phyloP scores from a whole-genome alignment of 1,140 invertebrate species.

The Nasonia longicornis region DNA sequence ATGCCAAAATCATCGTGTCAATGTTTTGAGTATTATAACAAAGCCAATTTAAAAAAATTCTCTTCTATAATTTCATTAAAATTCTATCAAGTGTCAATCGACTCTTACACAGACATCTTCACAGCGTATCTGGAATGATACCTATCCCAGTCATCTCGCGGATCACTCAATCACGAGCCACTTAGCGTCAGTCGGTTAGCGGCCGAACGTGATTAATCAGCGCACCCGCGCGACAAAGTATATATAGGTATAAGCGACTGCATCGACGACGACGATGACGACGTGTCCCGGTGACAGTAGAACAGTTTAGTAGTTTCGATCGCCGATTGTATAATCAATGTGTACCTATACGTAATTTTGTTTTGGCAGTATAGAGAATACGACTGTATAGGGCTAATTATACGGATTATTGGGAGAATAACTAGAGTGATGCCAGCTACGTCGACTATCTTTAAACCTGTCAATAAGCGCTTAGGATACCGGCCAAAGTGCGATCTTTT shows the following conservation, averaged over 20 bases:
- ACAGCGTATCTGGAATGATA: too few species aligned
- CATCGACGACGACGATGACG: not conserved
- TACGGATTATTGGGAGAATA: not conserved
- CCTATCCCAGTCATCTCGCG: not conserved
- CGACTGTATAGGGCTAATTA: not conserved
- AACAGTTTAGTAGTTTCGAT: not conserved
- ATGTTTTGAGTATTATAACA: too few species aligned
- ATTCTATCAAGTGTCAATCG: too few species aligned
- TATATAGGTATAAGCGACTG: not conserved
- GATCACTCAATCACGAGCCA: not conserved
- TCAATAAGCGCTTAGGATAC: conserved; percentile 15
- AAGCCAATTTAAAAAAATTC: too few species aligned
- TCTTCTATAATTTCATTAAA: too few species aligned
- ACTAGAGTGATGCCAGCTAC: not conserved
- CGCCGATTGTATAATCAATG: not conserved
- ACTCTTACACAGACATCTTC: too few species aligned
- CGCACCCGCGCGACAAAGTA: not conserved
- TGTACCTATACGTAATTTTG: too few species aligned
- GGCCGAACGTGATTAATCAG: not conserved
- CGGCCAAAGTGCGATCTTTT: not conserved
- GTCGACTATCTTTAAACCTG: conserved; percentile 25
- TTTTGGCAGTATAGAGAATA: too few species aligned
- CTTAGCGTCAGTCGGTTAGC: not conserved
- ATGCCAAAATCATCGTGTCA: too few species aligned
- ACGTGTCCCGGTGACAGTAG: not conserved